Percentiles rank a stretch among this genome's conserved stretches.
Conservation (phyloP, 2,888 invertebrate species). For the Heteromyza rotundicornis region DNA sequence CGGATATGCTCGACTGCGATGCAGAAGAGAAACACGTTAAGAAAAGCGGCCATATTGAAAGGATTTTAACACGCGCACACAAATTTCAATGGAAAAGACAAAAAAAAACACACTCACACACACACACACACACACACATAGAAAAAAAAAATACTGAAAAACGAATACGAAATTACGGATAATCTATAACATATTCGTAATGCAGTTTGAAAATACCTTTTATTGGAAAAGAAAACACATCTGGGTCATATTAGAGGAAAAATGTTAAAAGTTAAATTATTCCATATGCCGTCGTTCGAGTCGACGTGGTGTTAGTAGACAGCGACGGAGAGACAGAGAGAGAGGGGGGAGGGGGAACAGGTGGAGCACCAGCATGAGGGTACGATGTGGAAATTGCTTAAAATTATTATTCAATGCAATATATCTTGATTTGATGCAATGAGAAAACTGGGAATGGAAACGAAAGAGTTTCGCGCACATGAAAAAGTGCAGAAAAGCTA, state of each 20-base stretch:
- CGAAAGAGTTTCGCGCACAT: too few relatives aligned
- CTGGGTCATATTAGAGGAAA: constrained; percentile 17
- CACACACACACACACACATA: constrained; percentile 8
- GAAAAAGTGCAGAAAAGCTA: too few relatives aligned
- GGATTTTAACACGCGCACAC: constrained; percentile 11
- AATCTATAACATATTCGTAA: constrained; percentile 20
- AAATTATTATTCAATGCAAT: constrained; percentile 17
- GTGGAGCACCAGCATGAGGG: not conserved
- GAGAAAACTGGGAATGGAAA: too few relatives aligned
- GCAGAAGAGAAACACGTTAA: constrained; percentile 7
- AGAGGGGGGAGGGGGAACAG: too few relatives aligned
- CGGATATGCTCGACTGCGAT: not conserved
- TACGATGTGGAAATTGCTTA: constrained; percentile 15
- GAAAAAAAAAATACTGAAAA: not conserved
- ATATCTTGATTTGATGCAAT: constrained; percentile 17
- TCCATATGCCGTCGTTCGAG: not conserved
- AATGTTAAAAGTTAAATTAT: constrained; percentile 5
- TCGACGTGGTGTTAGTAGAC: too few relatives aligned
- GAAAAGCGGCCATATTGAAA: constrained; percentile 19
- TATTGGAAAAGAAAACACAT: constrained; percentile 20
- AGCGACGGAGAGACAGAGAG: too few relatives aligned
- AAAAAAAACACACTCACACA: not conserved
- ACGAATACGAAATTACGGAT: constrained; percentile 7
- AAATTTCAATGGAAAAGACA: not conserved
- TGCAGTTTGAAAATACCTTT: constrained; percentile 18